Evolutionary conservation across 2,113 vertebrate genomes (phyloP).

Genomic region (Stictonetta naevosa): DNA sequence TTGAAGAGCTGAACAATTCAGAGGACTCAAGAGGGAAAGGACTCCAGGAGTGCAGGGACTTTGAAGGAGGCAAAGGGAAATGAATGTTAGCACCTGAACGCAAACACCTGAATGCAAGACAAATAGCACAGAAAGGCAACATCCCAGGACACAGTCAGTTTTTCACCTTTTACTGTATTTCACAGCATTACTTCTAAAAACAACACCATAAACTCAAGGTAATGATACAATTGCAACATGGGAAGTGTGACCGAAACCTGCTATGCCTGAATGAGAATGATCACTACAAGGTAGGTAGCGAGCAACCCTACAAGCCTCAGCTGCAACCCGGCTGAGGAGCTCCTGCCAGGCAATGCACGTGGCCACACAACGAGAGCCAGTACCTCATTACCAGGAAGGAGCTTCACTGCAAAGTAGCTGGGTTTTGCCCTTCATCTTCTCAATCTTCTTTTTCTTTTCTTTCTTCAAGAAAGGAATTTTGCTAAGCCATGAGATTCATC

Average conservation of each 20-base stretch:
- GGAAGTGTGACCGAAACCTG: background rate
- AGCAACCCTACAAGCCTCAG: background rate
- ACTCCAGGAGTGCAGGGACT: rapidly evolving
- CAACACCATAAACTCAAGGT: background rate
- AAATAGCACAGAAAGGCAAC: background rate
- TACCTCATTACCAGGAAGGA: background rate
- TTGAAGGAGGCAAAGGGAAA: background rate
- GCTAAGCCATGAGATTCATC: background rate
- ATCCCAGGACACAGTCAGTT: background rate
- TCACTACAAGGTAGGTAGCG: no score
- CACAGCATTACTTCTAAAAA: background rate
- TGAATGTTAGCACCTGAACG: background rate
- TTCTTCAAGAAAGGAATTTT: background rate
- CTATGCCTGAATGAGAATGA: background rate
- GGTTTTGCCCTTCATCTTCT: background rate
- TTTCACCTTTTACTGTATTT: background rate
- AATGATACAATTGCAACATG: rapidly evolving
- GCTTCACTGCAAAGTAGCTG: background rate
- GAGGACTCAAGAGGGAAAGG: background rate
- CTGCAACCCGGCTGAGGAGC: rapidly evolving
- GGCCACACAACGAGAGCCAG: background rate
- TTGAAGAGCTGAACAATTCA: background rate
- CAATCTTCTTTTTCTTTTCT: background rate
- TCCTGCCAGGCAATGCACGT: background rate
- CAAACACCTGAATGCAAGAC: no score